A percentile compares a stretch with the other conserved stretches of the same genome.
Evolutionary conservation across 2,797 vertebrate genomes (phyloP).

Genomic region (Dermochelys coriacea): DNA sequence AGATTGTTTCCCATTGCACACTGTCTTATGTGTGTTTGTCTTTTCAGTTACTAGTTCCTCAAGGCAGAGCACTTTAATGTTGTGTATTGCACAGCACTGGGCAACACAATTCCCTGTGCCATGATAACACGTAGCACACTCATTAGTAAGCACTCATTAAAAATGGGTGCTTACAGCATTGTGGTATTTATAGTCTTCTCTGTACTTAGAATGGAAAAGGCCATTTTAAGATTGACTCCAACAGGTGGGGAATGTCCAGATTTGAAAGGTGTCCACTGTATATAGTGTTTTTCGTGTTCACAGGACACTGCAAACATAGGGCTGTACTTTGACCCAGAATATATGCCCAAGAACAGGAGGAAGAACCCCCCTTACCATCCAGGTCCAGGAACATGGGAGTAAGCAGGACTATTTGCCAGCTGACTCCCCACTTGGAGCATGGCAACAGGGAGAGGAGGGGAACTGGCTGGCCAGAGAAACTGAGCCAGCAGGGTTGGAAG

Average conservation of each 20-base stretch:
- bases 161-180: background rate
- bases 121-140: background rate
- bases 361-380: background rate
- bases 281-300: background rate
- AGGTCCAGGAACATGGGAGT: background rate
- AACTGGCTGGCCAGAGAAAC: background rate
- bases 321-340: background rate
- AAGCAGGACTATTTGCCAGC: background rate
- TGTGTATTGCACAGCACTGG: accelerated
- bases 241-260: background rate
- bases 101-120: background rate
- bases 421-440: background rate
- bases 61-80: background rate
- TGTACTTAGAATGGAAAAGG: background rate
- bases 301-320: background rate
- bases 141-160: background rate
- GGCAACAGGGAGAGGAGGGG: background rate
- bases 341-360: accelerated
- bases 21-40: background rate
- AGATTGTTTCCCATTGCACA: background rate
- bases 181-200: background rate
- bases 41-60: background rate
- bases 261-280: background rate
- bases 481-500: background rate
- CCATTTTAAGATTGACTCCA: background rate